Percentiles rank a stretch among this genome's conserved stretches.
These are phyloP conservation scores for Mugil cephalus DNA, from an alignment of 2,113 vertebrate species.

Conservation along the genomic window DNA sequence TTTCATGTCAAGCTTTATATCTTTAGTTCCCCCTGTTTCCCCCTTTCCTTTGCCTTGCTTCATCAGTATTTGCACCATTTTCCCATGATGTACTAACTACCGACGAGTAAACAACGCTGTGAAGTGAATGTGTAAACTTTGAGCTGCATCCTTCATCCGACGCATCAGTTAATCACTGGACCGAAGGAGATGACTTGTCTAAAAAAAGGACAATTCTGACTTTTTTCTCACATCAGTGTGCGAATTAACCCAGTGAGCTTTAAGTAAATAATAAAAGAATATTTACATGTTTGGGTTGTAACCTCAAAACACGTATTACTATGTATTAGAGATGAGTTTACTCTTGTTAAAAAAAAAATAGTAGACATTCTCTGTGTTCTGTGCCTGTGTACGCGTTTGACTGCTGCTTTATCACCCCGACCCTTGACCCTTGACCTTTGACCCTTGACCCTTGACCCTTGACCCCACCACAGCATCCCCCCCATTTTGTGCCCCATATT, in stretches of 20 bases:
- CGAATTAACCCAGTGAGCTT: conserved; percentile 56
- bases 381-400: conserved; percentile 69
- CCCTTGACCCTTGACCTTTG: no score
- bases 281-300: conserved; percentile 46
- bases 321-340: conserved; percentile 70
- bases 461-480: conserved; percentile 25
- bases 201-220: conserved; percentile 8
- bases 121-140: conserved; percentile 34
- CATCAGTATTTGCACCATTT: conserved; percentile 22
- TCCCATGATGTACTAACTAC: not conserved
- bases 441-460: conserved; percentile 3
- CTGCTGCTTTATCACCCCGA: conserved; percentile 43
- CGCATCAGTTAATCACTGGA: conserved; percentile 30
- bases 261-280: conserved; percentile 28
- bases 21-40: not conserved
- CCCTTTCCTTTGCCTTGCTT: conserved; percentile 5
- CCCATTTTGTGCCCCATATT: conserved; percentile 32
- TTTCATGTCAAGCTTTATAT: not conserved
- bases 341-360: conserved; percentile 49
- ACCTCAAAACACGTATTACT: conserved; percentile 65
- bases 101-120: conserved; percentile 1
- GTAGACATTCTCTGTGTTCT: conserved; percentile 70
- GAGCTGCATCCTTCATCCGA: conserved; percentile 20
- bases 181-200: conserved; percentile 19
- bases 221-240: conserved; percentile 15